phyloP scores from a whole-genome alignment of 2,888 invertebrate species.

The Toxonevra muliebris region DNA sequence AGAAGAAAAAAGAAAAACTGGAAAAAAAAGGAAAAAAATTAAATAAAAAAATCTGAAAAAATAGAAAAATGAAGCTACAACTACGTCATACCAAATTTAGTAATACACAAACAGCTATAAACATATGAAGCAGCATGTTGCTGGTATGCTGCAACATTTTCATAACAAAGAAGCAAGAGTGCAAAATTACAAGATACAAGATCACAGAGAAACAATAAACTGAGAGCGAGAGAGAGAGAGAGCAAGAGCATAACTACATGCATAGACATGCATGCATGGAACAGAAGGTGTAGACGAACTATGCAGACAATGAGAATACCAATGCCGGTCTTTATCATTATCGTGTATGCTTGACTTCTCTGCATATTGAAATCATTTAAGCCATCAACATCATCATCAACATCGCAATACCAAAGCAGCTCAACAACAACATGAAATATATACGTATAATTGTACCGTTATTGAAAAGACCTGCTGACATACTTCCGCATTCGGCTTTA shows the following conservation, averaged over 20 bases:
- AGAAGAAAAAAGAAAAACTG: constrained; percentile 24
- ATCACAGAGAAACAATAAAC: neutral
- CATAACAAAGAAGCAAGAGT: neutral
- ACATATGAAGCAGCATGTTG: constrained; percentile 39
- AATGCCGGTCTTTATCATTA: too few species aligned
- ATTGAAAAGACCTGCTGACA: constrained; percentile 66
- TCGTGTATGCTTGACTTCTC: neutral
- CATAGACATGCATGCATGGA: constrained; percentile 28
- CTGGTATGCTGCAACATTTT: constrained; percentile 19
- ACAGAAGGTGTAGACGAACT: constrained; percentile 40
- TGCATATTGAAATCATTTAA: too few species aligned
- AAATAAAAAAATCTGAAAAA: too few species aligned
- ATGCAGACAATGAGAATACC: constrained; percentile 14
- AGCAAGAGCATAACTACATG: neutral
- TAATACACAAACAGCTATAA: too few species aligned
- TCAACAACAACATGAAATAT: constrained; percentile 44
- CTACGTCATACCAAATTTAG: too few species aligned
- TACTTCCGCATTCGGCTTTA: constrained; percentile 63
- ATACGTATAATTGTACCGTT: constrained; percentile 59
- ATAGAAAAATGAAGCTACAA: too few species aligned
- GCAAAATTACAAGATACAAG: neutral
- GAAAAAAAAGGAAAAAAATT: constrained; percentile 14
- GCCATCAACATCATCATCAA: constrained; percentile 9
- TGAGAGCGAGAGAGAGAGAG: neutral
- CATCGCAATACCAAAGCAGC: constrained; percentile 25